Evolutionary conservation across 1,140 invertebrate species (phyloP).

Genomic region (Sycophila sp.): DNA sequence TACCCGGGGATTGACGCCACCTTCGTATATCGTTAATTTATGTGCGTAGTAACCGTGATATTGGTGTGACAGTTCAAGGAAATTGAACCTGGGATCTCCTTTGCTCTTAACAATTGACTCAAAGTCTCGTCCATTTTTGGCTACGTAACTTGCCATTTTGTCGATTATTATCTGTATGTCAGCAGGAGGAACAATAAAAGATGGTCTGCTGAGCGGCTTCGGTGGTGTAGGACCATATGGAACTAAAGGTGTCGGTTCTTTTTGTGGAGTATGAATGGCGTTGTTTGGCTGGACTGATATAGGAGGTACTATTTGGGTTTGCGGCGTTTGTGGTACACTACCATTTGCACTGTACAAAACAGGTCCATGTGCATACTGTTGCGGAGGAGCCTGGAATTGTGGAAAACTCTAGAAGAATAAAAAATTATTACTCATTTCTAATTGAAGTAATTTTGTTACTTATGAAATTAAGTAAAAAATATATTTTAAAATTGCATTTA

Average conservation of each 20-base stretch:
- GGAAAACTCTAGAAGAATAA: slow-evolving; percentile 50
- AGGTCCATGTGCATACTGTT: slow-evolving; percentile 63
- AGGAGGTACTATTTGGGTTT: slow-evolving; percentile 36
- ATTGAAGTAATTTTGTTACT: not conserved
- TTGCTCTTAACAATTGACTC: slow-evolving; percentile 88
- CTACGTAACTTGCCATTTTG: slow-evolving; percentile 95
- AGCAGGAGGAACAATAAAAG: slow-evolving; percentile 75
- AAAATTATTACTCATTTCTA: no score
- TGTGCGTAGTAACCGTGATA: slow-evolving; percentile 82
- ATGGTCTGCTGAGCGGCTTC: slow-evolving; percentile 61
- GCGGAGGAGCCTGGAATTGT: slow-evolving; percentile 53
- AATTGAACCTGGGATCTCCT: slow-evolving; percentile 86
- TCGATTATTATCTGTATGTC: slow-evolving; percentile 90
- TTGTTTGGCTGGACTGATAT: slow-evolving; percentile 14
- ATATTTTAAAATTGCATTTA: no score
- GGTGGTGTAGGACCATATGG: slow-evolving; percentile 60
- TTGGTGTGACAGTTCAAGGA: slow-evolving; percentile 77
- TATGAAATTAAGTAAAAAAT: not conserved
- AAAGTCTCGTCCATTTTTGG: slow-evolving; percentile 93
- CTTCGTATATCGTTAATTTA: slow-evolving; percentile 67
- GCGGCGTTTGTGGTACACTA: slow-evolving; percentile 27
- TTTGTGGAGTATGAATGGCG: slow-evolving; percentile 35
- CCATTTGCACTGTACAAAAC: slow-evolving; percentile 60
- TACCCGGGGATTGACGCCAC: slow-evolving; percentile 58
- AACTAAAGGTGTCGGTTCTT: slow-evolving; percentile 55